phyloP scores from a whole-genome alignment of 23 tunicate species.

The Clavelina lepadiformis region DNA sequence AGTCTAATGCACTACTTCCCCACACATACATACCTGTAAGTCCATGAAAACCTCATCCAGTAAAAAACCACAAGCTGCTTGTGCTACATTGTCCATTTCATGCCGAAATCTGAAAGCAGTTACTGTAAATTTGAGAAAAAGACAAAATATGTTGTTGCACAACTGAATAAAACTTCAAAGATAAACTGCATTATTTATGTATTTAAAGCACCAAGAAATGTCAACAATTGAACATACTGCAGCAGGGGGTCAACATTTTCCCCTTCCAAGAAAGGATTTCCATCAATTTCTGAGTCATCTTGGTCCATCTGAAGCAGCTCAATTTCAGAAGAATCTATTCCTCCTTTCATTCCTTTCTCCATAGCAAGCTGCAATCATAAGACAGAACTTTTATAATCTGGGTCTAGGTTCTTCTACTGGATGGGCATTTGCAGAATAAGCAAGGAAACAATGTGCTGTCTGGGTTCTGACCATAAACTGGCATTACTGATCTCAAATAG shows the following conservation, averaged over 20 bases:
- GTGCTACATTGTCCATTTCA: slow-evolving; percentile 79
- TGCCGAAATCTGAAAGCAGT: slow-evolving; percentile 34
- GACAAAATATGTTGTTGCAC: not conserved
- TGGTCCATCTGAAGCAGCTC: slow-evolving; percentile 29
- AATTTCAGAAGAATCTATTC: not conserved
- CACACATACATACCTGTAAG: slow-evolving; percentile 39
- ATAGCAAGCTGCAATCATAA: not conserved
- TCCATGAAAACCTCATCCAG: slow-evolving; percentile 92
- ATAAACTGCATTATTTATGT: no score
- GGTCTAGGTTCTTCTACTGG: not conserved
- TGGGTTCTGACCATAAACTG: not conserved
- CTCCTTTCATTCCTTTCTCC: not conserved
- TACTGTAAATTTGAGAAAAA: not conserved
- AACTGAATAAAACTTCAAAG: not conserved
- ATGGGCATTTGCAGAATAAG: not conserved
- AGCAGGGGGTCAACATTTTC: slow-evolving; percentile 1
- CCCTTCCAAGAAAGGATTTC: slow-evolving; percentile 8
- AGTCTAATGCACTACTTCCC: no score
- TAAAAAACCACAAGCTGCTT: slow-evolving; percentile 65
- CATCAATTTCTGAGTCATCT: not conserved
- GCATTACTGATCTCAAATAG: not conserved
- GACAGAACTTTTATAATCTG: not conserved
- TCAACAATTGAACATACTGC: slow-evolving; percentile 1
- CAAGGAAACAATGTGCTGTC: not conserved
- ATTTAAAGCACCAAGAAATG: no score